These are phyloP conservation scores for Cottus gobio DNA, from an alignment of 2,113 vertebrate species.

Conservation along the genomic window DNA sequence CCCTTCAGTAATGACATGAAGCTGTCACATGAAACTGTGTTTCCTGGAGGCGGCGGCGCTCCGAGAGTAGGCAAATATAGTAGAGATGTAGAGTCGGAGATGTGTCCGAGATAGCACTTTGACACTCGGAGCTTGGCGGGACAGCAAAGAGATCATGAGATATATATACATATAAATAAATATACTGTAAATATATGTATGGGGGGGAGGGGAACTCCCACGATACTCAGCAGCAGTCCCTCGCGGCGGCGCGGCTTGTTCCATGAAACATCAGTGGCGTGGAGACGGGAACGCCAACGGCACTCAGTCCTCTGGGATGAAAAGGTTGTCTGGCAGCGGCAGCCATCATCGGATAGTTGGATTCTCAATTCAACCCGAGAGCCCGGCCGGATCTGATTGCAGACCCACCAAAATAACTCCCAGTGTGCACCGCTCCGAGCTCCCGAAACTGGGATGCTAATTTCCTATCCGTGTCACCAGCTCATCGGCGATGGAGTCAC, in stretches of 20 bases:
- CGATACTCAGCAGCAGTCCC: no score
- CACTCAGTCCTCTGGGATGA: no score
- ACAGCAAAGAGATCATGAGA: constrained; percentile 7
- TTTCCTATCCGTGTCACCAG: not conserved
- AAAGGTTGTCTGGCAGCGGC: no score
- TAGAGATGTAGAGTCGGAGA: no score
- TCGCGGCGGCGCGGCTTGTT: no score
- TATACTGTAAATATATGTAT: not conserved
- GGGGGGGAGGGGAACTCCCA: not conserved
- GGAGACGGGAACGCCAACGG: no score
- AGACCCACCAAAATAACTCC: constrained; percentile 41
- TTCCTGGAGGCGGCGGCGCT: constrained; percentile 32
- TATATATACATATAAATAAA: not conserved
- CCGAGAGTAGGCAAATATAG: constrained; percentile 8
- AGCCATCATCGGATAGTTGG: no score
- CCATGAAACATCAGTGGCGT: no score
- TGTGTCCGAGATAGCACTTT: not conserved
- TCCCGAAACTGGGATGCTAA: constrained; percentile 48
- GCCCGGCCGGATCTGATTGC: constrained; percentile 27
- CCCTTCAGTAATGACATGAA: constrained; percentile 6
- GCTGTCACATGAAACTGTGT: constrained; percentile 15
- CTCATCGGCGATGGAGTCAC: not conserved
- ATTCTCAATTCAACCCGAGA: constrained; percentile 37
- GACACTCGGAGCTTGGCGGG: constrained; percentile 19
- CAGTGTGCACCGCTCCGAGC: constrained; percentile 13